A percentile compares a stretch with the other conserved stretches of the same genome.
Conservation (phyloP, 2,888 invertebrate genomes). For the Oxystoma pomonae region DNA sequence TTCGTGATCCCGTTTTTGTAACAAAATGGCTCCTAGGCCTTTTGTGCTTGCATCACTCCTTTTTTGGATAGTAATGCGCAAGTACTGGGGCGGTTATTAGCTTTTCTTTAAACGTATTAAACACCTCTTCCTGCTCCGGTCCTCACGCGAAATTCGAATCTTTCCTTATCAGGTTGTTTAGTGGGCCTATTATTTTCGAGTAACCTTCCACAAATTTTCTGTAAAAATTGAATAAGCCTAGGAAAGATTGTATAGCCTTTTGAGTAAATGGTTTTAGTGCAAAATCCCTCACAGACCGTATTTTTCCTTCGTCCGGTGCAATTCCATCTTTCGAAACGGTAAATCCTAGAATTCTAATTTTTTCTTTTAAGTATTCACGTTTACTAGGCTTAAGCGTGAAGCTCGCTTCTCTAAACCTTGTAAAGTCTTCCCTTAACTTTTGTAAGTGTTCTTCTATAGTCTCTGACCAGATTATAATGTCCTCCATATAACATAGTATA, state of each 20-base stretch:
- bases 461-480: constrained; percentile 12
- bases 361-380: not conserved
- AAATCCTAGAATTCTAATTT: not conserved
- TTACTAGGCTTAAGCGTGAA: not conserved
- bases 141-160: not conserved
- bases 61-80: not conserved
- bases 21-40: not conserved
- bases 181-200: not conserved
- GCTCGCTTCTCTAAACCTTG: not conserved
- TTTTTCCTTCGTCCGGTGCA: not conserved
- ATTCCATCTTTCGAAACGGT: not conserved
- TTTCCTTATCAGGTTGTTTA: not conserved
- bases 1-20: not conserved
- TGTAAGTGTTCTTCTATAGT: not conserved
- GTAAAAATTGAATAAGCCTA: constrained; percentile 24
- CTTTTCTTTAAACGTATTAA: constrained; percentile 4
- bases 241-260: constrained; percentile 13
- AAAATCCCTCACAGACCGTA: not conserved
- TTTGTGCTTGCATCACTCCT: not conserved
- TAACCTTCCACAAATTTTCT: constrained; percentile 14
- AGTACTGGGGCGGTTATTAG: constrained; percentile 2
- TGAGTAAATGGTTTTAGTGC: not conserved
- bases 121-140: constrained; percentile 1
- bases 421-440: not conserved
- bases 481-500: constrained; percentile 19